phyloP scores from a whole-genome alignment of 30 jellyfish, hydroid and myxozoan genomes.

The Rhopilema esculentum region DNA sequence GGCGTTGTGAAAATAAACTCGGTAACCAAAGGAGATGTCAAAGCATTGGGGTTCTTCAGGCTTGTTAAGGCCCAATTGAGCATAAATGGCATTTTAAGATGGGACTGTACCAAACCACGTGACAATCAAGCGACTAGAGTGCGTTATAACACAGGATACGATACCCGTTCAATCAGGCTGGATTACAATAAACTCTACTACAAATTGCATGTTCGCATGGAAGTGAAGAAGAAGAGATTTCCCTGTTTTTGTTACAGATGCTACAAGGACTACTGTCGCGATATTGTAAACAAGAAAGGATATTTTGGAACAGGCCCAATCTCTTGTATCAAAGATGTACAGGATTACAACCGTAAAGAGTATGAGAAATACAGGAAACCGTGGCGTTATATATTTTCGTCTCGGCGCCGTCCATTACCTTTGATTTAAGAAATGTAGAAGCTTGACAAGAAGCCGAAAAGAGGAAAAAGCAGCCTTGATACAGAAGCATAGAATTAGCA shows the following conservation, averaged over 20 bases:
- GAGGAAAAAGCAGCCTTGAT: no score
- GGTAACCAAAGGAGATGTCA: constrained; percentile 44
- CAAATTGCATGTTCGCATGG: constrained; percentile 68
- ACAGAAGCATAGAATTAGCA: no score
- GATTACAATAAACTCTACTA: constrained; percentile 74
- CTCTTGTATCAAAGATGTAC: constrained; percentile 61
- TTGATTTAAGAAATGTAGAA: no score
- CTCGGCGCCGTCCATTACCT: no score
- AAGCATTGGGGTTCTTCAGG: constrained; percentile 39
- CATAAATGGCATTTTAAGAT: constrained; percentile 62
- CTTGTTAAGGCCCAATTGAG: constrained; percentile 52
- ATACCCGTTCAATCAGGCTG: constrained; percentile 48
- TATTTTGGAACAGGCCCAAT: constrained; percentile 67
- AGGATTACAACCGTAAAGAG: constrained; percentile 2
- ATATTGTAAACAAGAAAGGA: constrained; percentile 63
- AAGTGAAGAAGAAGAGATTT: constrained; percentile 63
- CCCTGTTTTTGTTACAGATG: constrained; percentile 75
- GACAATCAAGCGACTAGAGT: constrained; percentile 30
- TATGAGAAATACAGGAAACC: neutral
- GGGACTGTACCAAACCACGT: constrained; percentile 79
- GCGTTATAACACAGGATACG: constrained; percentile 53
- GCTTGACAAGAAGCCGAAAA: no score
- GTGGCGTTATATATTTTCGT: neutral
- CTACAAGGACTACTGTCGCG: constrained; percentile 59
- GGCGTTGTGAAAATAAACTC: constrained; percentile 73